These are phyloP conservation scores for Centropus unirufus DNA, from an alignment of 2,113 vertebrate genomes.

Conservation along the genomic window DNA sequence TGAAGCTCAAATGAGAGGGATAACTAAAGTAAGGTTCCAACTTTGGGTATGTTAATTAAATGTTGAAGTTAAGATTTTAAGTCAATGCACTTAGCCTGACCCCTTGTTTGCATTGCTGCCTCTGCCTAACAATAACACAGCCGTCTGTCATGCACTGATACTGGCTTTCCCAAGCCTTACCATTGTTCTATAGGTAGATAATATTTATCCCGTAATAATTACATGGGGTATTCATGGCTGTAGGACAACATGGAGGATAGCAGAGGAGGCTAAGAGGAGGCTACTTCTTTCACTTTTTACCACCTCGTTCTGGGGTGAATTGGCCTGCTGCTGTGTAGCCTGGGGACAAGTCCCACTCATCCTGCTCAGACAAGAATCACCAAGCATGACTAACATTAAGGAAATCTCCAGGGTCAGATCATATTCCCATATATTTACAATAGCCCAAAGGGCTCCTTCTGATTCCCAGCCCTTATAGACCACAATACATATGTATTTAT, in stretches of 20 bases:
- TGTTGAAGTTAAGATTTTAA: not conserved
- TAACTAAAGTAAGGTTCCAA: not conserved
- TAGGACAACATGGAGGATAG: not conserved
- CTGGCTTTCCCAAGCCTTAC: not conserved
- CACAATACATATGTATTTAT: not conserved
- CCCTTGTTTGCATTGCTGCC: not conserved
- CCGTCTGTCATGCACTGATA: not conserved
- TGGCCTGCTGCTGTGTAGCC: not conserved
- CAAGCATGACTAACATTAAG: not conserved
- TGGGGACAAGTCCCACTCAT: not conserved
- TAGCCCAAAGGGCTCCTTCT: not conserved
- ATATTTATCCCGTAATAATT: not conserved
- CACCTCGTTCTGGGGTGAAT: not conserved
- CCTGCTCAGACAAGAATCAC: not conserved
- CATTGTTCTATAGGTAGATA: not conserved
- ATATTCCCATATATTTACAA: not conserved
- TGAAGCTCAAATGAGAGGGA: not conserved
- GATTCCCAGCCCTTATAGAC: not conserved
- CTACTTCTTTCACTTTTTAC: not conserved
- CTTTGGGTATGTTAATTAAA: constrained; percentile 13
- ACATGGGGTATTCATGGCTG: accelerated
- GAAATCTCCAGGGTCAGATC: not conserved
- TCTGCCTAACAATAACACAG: not conserved
- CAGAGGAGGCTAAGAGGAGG: not conserved
- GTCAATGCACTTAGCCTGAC: not conserved